Conservation (phyloP, 2,888 invertebrate genomes). For the Serrognathus titanus region DNA sequence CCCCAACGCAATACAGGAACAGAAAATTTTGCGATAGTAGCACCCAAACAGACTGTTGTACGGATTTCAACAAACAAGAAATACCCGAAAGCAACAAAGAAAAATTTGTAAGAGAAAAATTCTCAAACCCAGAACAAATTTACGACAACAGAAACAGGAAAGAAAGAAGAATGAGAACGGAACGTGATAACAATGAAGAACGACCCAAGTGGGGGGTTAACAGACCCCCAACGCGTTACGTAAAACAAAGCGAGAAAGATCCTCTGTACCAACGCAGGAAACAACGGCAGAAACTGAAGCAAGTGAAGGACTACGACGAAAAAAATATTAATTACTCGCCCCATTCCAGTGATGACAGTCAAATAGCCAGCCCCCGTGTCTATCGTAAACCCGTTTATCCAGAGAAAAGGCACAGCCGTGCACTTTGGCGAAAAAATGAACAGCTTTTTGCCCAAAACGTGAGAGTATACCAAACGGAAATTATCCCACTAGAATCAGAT, state of each 20-base stretch:
- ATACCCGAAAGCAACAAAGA: conserved; percentile 40
- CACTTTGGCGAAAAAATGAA: conserved; percentile 49
- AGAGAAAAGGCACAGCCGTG: conserved; percentile 47
- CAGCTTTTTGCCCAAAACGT: conserved; percentile 47
- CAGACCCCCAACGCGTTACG: conserved; percentile 74
- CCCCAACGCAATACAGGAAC: conserved; percentile 55
- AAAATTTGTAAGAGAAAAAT: conserved; percentile 38
- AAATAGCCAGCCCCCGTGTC: conserved; percentile 55
- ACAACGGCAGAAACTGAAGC: conserved; percentile 61
- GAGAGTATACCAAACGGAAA: conserved; percentile 48
- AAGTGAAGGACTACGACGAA: conserved; percentile 50
- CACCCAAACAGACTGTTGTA: conserved; percentile 62
- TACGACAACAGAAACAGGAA: conserved; percentile 53
- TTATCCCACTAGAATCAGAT: conserved; percentile 55
- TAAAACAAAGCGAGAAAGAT: conserved; percentile 88
- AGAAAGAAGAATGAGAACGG: conserved; percentile 54
- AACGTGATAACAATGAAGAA: conserved; percentile 59
- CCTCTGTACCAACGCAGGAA: conserved; percentile 75
- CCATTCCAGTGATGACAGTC: conserved; percentile 62
- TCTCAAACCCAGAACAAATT: conserved; percentile 52
- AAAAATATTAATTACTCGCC: conserved; percentile 55
- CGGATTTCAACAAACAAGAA: conserved; percentile 16
- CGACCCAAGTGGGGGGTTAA: conserved; percentile 75
- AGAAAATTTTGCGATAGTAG: conserved; percentile 58
- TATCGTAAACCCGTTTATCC: conserved; percentile 48